phyloP scores from a whole-genome alignment of 2,888 invertebrate genomes.

The Standfussiana lucernea region DNA sequence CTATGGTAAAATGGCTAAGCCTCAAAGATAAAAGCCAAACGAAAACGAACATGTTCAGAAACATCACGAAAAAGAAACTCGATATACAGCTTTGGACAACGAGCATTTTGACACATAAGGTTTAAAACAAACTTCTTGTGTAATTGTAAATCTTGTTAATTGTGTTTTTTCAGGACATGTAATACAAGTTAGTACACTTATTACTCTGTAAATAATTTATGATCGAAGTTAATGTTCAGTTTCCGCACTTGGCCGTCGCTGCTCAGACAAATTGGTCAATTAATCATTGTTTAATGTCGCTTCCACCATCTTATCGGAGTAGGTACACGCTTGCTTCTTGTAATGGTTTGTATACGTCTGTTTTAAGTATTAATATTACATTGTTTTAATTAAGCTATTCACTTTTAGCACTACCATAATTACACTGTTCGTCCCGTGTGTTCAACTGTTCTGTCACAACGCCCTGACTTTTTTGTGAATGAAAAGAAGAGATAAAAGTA shows the following conservation, averaged over 20 bases:
- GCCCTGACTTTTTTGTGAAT: background rate
- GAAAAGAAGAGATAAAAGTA: background rate
- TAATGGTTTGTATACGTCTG: constrained; percentile 63
- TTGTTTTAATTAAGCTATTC: constrained; percentile 36
- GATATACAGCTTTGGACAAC: background rate
- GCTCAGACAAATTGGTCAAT: constrained; percentile 80
- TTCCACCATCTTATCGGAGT: constrained; percentile 71
- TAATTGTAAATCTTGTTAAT: constrained; percentile 30
- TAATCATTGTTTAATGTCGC: constrained; percentile 82
- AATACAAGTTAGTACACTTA: constrained; percentile 45
- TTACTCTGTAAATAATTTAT: constrained; percentile 63
- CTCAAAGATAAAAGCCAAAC: background rate
- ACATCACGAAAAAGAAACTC: background rate
- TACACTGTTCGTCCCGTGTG: background rate
- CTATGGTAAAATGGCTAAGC: background rate
- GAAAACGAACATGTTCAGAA: background rate
- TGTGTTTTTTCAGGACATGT: constrained; percentile 36
- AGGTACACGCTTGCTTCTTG: constrained; percentile 63
- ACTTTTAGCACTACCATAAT: background rate
- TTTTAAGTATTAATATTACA: constrained; percentile 33
- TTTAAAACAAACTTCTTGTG: background rate
- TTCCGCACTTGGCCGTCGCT: constrained; percentile 67
- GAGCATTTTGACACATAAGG: background rate
- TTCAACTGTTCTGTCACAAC: background rate
- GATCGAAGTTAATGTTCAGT: constrained; percentile 66